These are phyloP conservation scores for Myanophis thanlyinensis DNA, from an alignment of 2,113 vertebrate species.

Conservation along the genomic window DNA sequence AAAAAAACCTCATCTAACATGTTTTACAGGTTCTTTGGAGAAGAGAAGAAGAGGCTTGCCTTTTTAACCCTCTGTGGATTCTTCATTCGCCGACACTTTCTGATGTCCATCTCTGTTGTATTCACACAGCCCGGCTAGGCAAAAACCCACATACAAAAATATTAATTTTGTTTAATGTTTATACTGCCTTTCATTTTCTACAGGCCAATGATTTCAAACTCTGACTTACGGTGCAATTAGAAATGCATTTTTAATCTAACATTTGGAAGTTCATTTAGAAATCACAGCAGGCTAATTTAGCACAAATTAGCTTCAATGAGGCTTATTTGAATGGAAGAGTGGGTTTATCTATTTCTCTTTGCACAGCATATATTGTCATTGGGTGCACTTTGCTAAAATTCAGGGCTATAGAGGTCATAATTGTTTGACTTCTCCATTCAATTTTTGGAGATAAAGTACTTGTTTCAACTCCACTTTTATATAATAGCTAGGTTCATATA, in stretches of 20 bases:
- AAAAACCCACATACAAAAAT: slow-evolving; percentile 12
- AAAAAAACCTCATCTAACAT: slow-evolving; percentile 6
- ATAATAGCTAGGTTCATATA: not conserved
- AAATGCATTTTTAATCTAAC: not conserved
- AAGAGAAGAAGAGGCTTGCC: slow-evolving; percentile 61
- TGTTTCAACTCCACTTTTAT: not conserved
- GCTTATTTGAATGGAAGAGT: not conserved
- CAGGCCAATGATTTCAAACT: not conserved
- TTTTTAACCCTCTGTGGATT: slow-evolving; percentile 96
- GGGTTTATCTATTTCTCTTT: not conserved
- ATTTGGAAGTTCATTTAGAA: slow-evolving; percentile 20
- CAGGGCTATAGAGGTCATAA: not conserved
- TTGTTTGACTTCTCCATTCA: too few species aligned
- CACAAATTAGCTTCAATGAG: not conserved
- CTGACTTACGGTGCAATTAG: not conserved
- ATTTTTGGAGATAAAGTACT: not conserved
- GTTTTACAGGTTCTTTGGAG: not conserved
- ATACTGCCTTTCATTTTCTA: not conserved
- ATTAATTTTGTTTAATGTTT: not conserved
- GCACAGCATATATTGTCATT: not conserved
- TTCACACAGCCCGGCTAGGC: slow-evolving; percentile 94
- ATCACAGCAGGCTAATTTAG: not conserved
- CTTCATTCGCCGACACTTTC: slow-evolving; percentile 93
- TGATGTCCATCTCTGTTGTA: slow-evolving; percentile 98
- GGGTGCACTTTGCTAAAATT: not conserved